A percentile compares a stretch with the other conserved stretches of the same genome.
phyloP scores from a whole-genome alignment of 2,888 invertebrate species.

The Abrostola triplasia region DNA sequence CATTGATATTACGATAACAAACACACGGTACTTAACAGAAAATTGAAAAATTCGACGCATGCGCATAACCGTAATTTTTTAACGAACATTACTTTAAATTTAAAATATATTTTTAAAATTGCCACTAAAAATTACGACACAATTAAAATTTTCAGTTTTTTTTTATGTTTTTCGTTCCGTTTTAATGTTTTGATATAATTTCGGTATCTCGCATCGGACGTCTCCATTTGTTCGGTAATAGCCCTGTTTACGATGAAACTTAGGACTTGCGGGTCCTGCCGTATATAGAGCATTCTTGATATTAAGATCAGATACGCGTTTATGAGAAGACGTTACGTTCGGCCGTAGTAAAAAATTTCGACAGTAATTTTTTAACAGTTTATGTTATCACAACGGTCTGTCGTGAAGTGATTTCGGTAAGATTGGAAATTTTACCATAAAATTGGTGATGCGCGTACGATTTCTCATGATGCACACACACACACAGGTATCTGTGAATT shows the following conservation, averaged over 20 bases:
- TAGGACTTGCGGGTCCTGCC: conserved; percentile 21
- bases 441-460: neutral
- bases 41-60: conserved; percentile 55
- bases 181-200: conserved; percentile 48
- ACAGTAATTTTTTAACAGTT: conserved; percentile 3
- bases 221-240: conserved; percentile 54
- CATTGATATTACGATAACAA: conserved; percentile 55
- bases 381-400: neutral
- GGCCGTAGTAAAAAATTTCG: conserved; percentile 25
- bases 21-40: conserved; percentile 50
- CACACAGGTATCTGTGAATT: no score
- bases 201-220: conserved; percentile 39
- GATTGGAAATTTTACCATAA: neutral
- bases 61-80: conserved; percentile 48
- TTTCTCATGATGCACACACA: no score
- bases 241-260: conserved; percentile 40
- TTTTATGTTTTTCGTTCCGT: conserved; percentile 38
- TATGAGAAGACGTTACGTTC: conserved; percentile 20
- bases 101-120: conserved; percentile 43
- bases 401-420: neutral
- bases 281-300: conserved; percentile 29
- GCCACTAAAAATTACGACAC: conserved; percentile 58
- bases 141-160: conserved; percentile 54
- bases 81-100: conserved; percentile 45
- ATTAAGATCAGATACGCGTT: conserved; percentile 21